phyloP scores from a whole-genome alignment of 2,113 vertebrate genomes.

The Chrysochloris asiatica region DNA sequence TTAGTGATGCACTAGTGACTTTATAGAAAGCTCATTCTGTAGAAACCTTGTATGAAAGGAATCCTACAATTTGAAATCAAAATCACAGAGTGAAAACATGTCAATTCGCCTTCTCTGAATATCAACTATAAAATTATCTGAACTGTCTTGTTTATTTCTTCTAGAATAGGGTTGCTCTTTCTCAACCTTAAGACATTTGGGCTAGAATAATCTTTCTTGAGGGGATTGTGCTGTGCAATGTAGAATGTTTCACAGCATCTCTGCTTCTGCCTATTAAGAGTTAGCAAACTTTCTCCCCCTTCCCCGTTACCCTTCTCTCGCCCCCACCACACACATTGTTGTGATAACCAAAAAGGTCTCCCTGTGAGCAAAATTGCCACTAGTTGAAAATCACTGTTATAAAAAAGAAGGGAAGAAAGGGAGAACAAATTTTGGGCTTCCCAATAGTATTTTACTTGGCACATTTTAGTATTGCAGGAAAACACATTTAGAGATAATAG shows the following conservation, averaged over 20 bases:
- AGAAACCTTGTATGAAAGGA: neutral
- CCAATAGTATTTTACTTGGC: slow-evolving; percentile 1
- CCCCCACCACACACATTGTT: neutral
- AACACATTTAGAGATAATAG: slow-evolving; percentile 60
- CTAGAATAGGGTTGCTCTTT: neutral
- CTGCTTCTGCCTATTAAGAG: neutral
- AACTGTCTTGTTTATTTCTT: neutral
- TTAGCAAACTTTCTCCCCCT: neutral
- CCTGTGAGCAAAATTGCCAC: neutral
- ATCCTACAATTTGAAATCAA: neutral
- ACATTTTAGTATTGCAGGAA: neutral
- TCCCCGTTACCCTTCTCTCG: too few species aligned
- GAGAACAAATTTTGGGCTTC: neutral
- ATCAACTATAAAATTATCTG: neutral
- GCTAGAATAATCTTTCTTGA: neutral
- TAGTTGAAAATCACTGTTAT: neutral
- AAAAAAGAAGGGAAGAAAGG: neutral
- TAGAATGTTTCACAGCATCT: neutral
- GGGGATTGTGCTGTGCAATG: neutral
- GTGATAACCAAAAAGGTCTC: neutral
- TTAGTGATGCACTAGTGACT: neutral
- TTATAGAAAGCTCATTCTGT: neutral
- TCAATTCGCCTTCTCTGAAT: neutral
- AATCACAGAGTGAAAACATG: neutral
- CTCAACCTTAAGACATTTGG: neutral